A percentile compares a stretch with the other conserved stretches of the same genome.
Conservation (phyloP, 2,113 vertebrate genomes). For the Hydropotes inermis region DNA sequence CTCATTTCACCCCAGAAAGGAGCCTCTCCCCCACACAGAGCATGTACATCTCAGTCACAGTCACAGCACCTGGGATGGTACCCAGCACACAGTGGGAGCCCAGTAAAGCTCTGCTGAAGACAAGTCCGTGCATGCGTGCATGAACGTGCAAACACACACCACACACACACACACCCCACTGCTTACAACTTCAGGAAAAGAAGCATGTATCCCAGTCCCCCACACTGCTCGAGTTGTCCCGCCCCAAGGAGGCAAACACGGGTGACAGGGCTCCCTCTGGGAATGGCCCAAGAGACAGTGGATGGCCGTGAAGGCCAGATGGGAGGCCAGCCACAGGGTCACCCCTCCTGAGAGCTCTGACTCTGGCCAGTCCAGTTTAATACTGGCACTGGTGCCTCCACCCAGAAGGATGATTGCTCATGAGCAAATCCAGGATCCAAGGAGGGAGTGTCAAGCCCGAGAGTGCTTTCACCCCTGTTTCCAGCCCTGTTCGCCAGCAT, state of each 20-base stretch:
- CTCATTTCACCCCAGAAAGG: fast-evolving
- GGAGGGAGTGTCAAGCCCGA: not conserved
- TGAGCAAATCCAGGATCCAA: too few species aligned
- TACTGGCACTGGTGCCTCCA: fast-evolving
- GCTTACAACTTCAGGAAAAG: not conserved
- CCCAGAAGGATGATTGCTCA: not conserved
- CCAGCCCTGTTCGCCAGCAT: not conserved
- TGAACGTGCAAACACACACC: fast-evolving
- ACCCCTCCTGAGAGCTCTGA: too few species aligned
- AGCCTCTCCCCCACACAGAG: not conserved
- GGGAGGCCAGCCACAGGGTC: not conserved
- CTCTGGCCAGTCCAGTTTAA: not conserved
- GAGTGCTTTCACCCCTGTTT: not conserved
- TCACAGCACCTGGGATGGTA: not conserved
- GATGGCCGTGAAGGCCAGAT: fast-evolving
- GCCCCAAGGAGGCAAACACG: not conserved
- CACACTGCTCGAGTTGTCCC: fast-evolving
- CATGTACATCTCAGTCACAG: fast-evolving
- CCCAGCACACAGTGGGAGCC: not conserved
- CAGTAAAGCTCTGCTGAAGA: not conserved
- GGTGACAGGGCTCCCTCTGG: fast-evolving
- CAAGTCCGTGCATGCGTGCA: not conserved
- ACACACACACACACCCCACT: fast-evolving
- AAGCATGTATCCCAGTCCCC: too few species aligned
- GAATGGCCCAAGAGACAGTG: fast-evolving